Base-by-base conservation (phyloP, 2,113 vertebrate species). In the Cygnus atratus region DNA sequence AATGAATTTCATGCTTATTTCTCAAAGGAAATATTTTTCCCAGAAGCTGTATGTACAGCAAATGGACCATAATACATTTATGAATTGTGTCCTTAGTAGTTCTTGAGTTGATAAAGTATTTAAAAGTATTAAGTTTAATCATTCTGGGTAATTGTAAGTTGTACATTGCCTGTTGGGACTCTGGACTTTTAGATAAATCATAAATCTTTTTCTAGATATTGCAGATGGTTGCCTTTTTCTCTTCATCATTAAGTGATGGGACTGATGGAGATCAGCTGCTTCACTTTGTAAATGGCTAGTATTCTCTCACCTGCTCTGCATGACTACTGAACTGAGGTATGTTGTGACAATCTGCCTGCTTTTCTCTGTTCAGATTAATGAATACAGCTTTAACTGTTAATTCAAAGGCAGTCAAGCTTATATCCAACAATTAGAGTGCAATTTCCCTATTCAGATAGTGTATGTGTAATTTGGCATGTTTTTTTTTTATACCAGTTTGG, bases 321-420 rank as follows among this genome's bases (percentile, higher is more conserved):
- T 97, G 97, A 92, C 97, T 97, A 93, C 97, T 97, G 98, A 97
- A 97, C 96, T 97, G 97, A 96, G 87, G 92, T 88, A 26, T 97
- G 97, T 98, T 98, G 97, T 98, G 98, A 98, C 98, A 98, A 96
- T 81, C 89, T 96, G 97, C 95, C 94, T 7, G 37, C 92, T 98
- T 95, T 96, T 96, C 94, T 95, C 92, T 95, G 88, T 84, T 97
- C 97, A 98, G 96, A 97, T 98, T 98, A 98, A 98, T 98, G 97
- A 98, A 98, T 96, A 96, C 94, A 97, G 93, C 87, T 97, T 97
- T 95, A 96, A 97, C 96, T 97, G 97, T 97, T 98, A 98, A 98
- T 97, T 98, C 98, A 98, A 96, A 98, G 89, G 97, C 97, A 98
- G 96, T 97, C 97, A 97, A 98, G 97, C 98, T 98, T 97, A 97